phyloP scores from a whole-genome alignment of 2,888 invertebrate genomes.

The Andrena praecox region DNA sequence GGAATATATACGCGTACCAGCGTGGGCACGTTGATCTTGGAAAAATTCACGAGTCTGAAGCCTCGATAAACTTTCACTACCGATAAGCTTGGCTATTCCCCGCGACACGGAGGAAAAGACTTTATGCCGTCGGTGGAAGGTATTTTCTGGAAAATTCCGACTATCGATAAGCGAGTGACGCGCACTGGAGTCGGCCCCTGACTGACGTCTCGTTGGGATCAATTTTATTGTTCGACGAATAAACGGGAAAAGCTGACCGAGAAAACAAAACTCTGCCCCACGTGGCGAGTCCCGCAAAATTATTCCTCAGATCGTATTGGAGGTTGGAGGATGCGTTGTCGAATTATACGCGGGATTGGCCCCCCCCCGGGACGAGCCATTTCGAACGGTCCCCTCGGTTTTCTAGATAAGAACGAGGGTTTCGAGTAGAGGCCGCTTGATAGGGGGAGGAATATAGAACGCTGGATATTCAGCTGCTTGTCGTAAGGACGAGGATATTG shows the following conservation, averaged over 20 bases:
- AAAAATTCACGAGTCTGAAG: constrained; percentile 53
- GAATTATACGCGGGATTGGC: constrained; percentile 22
- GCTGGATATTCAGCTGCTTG: neutral
- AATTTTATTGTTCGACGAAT: constrained; percentile 33
- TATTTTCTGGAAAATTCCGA: constrained; percentile 49
- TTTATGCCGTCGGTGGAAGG: constrained; percentile 32
- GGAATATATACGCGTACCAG: constrained; percentile 28
- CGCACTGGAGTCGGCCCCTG: neutral
- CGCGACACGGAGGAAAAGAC: constrained; percentile 20
- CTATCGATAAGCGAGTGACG: constrained; percentile 19
- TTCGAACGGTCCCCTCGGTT: neutral
- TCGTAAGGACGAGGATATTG: neutral
- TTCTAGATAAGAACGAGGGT: neutral
- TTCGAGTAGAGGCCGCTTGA: neutral
- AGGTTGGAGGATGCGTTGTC: neutral
- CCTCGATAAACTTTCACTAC: constrained; percentile 52
- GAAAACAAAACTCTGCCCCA: neutral
- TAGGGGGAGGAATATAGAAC: neutral
- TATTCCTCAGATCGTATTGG: constrained; percentile 33
- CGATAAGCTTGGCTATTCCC: constrained; percentile 48
- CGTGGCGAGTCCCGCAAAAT: constrained; percentile 25
- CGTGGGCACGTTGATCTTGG: constrained; percentile 48
- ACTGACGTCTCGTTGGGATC: constrained; percentile 11
- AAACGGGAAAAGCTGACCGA: neutral
- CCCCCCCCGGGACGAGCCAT: neutral